These are phyloP conservation scores for Lucinisca nassula DNA, from an alignment of 2,888 invertebrate species.

Conservation along the genomic window DNA sequence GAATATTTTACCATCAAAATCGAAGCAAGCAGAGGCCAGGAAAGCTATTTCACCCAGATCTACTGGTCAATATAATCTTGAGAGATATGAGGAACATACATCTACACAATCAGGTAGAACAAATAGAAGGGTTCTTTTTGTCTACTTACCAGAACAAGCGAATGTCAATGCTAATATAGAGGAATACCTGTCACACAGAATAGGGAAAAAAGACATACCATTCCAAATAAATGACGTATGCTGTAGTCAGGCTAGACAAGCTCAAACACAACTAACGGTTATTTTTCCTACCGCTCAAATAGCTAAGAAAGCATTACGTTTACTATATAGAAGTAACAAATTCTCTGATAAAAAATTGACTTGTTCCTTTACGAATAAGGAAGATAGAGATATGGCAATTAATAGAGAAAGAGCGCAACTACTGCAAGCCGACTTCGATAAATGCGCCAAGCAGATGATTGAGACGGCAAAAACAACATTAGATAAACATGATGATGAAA, in stretches of 20 bases:
- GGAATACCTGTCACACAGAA: background rate
- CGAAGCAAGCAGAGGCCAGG: too few relatives aligned
- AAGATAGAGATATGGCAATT: slow-evolving; percentile 3
- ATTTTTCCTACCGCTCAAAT: slow-evolving; percentile 22
- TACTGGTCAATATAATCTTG: too few relatives aligned
- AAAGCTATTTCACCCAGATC: too few relatives aligned
- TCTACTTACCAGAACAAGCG: background rate
- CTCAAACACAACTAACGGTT: background rate
- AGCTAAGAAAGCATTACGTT: slow-evolving; percentile 10
- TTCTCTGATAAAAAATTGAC: slow-evolving; percentile 22
- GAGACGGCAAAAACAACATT: background rate
- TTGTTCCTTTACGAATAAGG: slow-evolving; percentile 30
- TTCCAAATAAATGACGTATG: background rate
- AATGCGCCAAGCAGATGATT: background rate
- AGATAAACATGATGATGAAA: slow-evolving; percentile 16
- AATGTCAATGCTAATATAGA: background rate
- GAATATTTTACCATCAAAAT: too few relatives aligned
- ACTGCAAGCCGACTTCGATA: background rate
- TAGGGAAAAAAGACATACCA: background rate
- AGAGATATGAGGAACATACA: too few relatives aligned
- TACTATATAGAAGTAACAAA: slow-evolving; percentile 49
- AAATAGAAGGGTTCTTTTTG: background rate
- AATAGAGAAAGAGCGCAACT: background rate
- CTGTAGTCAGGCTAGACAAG: background rate
- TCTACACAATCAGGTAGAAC: too few relatives aligned